Evolutionary conservation across 2,888 invertebrate species (phyloP), one percentile per base, ranked within the genome.

Genomic region (Pristionchus exspectatus): DNA sequence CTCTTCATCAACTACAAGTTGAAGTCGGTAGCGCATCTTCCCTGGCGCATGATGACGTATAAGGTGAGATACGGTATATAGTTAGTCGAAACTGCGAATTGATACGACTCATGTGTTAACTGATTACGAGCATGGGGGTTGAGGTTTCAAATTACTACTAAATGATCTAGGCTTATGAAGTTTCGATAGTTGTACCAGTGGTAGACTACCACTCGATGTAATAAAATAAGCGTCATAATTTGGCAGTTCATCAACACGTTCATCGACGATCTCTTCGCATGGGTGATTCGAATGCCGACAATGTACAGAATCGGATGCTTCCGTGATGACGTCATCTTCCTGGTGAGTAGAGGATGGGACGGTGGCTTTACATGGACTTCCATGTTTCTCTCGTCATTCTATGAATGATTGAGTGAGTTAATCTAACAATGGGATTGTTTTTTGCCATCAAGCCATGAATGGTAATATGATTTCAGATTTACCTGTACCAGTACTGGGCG

Each of bases 31-130:
- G 99, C 99, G 18, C 99, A 99, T 96, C 96, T 99, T 94, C 99
- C 99, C 9, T 99, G 99, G 99, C 97, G 99, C 90, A 99, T 99
- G 99, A 97, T 99, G 97, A 98, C 98, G 18, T 99, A 99, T 96
- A 99, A 84, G 77, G 77, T 77, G 99, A 99, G 96, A n/a, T 21
- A n/a, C 44, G n/a, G 88, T 91, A 74, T 38, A 4, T 27, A 50
- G 44, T 7, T 0, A 7, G 10, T 50, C 44, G 44, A 50, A 9
- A 12, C 44, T 9, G 12, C n/a, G n/a, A n/a, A n/a, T n/a, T n/a
- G n/a, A n/a, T n/a, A n/a, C n/a, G n/a, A n/a, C n/a, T n/a, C n/a
- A n/a, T 54, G 10, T 54, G 54, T 54, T 54, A 54, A 12, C 54
- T 7, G 18, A 59, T 59, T 18, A 24, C 24, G 59, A 59, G 18